Percentiles rank a stretch among this genome's conserved stretches.
Evolutionary conservation across 2,888 invertebrate genomes (phyloP).

Genomic region (Plagiodera versicolora): DNA sequence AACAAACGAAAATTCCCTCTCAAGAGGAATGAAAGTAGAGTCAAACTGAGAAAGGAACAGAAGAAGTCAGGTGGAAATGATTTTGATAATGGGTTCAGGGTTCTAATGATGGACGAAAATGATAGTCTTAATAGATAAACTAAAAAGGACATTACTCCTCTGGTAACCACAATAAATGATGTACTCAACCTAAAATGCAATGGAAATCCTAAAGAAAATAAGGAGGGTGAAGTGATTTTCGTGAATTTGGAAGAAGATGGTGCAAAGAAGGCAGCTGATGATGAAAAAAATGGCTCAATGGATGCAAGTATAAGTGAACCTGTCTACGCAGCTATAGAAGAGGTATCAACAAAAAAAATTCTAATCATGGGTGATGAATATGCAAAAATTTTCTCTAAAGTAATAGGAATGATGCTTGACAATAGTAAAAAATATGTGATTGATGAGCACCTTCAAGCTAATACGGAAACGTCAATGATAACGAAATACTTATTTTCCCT

Average conservation of each 20-base stretch:
- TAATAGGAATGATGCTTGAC: slow-evolving; percentile 7
- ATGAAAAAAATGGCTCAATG: slow-evolving; percentile 9
- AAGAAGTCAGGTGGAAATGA: slow-evolving; percentile 4
- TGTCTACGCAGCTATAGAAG: slow-evolving; percentile 9
- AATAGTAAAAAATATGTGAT: slow-evolving; percentile 8
- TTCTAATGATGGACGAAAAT: neutral
- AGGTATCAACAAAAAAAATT: neutral
- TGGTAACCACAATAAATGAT: slow-evolving; percentile 7
- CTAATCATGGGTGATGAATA: slow-evolving; percentile 5
- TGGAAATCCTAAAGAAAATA: slow-evolving; percentile 5
- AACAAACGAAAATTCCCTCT: slow-evolving; percentile 3
- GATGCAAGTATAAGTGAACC: slow-evolving; percentile 10
- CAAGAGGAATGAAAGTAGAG: neutral
- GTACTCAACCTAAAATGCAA: slow-evolving; percentile 4
- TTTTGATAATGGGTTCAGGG: neutral
- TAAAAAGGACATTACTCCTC: slow-evolving; percentile 5
- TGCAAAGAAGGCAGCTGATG: slow-evolving; percentile 3
- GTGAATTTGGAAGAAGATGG: slow-evolving; percentile 2
- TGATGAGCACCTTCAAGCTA: neutral
- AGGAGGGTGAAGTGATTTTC: slow-evolving; percentile 4
- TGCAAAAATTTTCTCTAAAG: slow-evolving; percentile 3
- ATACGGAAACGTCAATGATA: neutral
- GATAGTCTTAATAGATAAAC: neutral
- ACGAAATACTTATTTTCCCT: slow-evolving; percentile 4
- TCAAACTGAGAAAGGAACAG: slow-evolving; percentile 3